Evolutionary conservation across 1,140 invertebrate genomes (phyloP).

Genomic region (Heliconius congener): DNA sequence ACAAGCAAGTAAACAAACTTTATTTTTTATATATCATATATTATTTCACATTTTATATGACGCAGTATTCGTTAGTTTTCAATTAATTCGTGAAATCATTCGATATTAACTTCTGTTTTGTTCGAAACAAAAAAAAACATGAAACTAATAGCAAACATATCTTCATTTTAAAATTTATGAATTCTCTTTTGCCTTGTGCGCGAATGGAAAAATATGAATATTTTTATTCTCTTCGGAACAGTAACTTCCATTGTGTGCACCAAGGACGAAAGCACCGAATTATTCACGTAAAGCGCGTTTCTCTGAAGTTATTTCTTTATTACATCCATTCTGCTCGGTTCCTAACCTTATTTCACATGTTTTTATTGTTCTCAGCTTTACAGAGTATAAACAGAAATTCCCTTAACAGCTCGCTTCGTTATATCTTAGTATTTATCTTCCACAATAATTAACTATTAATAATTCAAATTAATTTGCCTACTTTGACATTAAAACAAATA

Average conservation of each 20-base stretch:
- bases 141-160: constrained; percentile 21
- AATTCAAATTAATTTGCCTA: constrained; percentile 29
- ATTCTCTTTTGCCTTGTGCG: constrained; percentile 36
- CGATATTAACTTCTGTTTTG: not conserved
- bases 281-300: constrained; percentile 60
- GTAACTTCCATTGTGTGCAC: constrained; percentile 45
- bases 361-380: constrained; percentile 57
- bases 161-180: constrained; percentile 28
- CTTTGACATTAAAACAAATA: not conserved
- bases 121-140: constrained; percentile 7
- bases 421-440: constrained; percentile 36
- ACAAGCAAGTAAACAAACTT: not conserved
- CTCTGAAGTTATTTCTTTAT: constrained; percentile 66
- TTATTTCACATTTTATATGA: not conserved
- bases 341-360: constrained; percentile 58
- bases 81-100: not conserved
- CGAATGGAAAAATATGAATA: constrained; percentile 44
- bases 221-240: constrained; percentile 38
- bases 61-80: not conserved
- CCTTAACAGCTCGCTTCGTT: constrained; percentile 28
- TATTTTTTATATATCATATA: not conserved
- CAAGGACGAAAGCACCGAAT: constrained; percentile 54
- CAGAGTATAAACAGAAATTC: constrained; percentile 43
- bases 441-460: constrained; percentile 29
- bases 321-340: constrained; percentile 58